These are phyloP conservation scores for Squalus acanthias DNA, from an alignment of 2,797 vertebrate genomes.

Conservation along the genomic window DNA sequence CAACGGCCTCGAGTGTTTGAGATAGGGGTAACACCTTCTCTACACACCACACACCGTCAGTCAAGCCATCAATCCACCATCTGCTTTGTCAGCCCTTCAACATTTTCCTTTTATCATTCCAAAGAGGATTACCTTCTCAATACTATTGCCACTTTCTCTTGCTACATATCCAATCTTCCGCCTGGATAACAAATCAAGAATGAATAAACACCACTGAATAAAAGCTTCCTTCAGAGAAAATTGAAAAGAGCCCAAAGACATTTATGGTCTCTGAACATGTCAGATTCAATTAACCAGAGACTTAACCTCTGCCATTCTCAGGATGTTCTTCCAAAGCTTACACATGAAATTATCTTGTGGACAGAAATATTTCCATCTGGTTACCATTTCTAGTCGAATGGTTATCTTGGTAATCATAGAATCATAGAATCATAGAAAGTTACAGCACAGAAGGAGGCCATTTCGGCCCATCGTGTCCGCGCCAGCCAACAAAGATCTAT, in stretches of 20 bases:
- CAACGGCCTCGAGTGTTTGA: neutral
- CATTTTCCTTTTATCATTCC: neutral
- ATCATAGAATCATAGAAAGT: no score
- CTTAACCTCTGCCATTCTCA: slow-evolving; percentile 12
- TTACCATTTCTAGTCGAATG: neutral
- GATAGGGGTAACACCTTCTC: neutral
- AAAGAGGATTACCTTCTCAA: neutral
- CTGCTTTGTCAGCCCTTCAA: neutral
- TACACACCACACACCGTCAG: neutral
- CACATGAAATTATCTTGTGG: neutral
- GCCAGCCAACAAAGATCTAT: no score
- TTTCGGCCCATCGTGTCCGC: no score
- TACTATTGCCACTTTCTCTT: neutral
- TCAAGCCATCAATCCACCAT: neutral
- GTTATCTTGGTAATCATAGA: neutral
- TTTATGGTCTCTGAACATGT: slow-evolving; percentile 26
- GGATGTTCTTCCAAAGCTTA: neutral
- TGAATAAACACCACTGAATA: slow-evolving; percentile 13
- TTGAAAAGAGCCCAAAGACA: slow-evolving; percentile 17
- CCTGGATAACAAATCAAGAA: slow-evolving; percentile 26
- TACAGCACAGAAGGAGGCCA: no score
- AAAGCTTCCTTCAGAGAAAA: slow-evolving; percentile 31
- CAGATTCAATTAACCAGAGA: slow-evolving; percentile 22
- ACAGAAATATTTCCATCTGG: neutral
- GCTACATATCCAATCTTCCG: neutral